Base-by-base conservation (phyloP, 2,888 invertebrate genomes). In the Melanostoma mellinum region DNA sequence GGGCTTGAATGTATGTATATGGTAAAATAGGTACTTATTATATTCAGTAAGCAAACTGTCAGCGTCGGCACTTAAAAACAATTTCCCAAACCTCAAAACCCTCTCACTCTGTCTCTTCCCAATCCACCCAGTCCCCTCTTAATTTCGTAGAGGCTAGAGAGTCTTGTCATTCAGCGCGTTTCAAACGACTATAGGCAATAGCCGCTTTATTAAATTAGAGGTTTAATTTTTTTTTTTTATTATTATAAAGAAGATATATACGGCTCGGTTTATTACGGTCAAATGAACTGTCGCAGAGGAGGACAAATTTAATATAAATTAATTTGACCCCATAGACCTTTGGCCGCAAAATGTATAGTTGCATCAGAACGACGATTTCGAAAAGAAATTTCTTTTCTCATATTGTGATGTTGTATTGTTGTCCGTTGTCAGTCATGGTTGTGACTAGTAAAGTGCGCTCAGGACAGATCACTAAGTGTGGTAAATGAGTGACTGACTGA, bases 171-270 rank as follows among this genome's bases (percentile, higher is more conserved):
- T 56, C 50, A 33, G 48, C 50, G 48, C 50, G n/a, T 32, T 67
- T 36, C 32, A 61, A 48, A 68, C 65, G 58, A 69, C 35, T 56
- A 77, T 73, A 46, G 65, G 74, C 65, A 74, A 74, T 74, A 65
- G 82, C 74, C 74, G 74, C 84, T 75, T 84, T 79, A 84, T 84
- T 71, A 74, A 84, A 84, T 84, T 84, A 84, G 60, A 74, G 63
- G 9, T 61, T 63, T 56, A 36, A 69, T 36, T 10, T 4, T 36
- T 3, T 35, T 6, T 52, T 32, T 52, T 9, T 4, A 33, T 32
- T n/a, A 33, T 4, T 5, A 42, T 9, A 30, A 50, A 50, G 58
- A 55, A 46, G 48, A 63, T 44, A 8, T 3, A 33, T 50, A 61
- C 33, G 40, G 50, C 20, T 61, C 55, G n/a, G 60, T 61, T 44